Conservation (phyloP, 2,113 vertebrate species). For the Zosterops lateralis region DNA sequence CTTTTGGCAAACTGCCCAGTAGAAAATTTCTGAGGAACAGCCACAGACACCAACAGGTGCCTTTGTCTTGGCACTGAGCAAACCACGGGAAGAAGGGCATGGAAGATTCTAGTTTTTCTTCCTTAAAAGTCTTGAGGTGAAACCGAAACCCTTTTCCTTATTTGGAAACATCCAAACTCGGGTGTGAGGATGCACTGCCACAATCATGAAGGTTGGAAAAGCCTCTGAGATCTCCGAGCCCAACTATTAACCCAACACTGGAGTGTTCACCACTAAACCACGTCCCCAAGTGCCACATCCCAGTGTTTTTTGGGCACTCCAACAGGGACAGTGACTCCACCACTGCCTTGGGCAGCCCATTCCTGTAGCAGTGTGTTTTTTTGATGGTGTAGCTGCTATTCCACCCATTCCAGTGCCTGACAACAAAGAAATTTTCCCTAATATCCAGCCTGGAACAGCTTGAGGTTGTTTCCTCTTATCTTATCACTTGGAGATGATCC, state of each 20-base stretch:
- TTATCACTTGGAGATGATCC: accelerated
- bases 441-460: background rate
- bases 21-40: background rate
- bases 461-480: background rate
- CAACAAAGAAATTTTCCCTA: accelerated
- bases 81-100: background rate
- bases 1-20: background rate
- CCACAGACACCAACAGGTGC: background rate
- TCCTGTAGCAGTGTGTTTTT: background rate
- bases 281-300: background rate
- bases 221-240: background rate
- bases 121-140: background rate
- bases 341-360: background rate
- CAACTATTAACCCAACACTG: background rate
- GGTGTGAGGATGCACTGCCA: background rate
- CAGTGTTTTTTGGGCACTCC: accelerated
- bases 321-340: background rate
- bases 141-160: background rate
- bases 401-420: too few relatives aligned
- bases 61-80: background rate
- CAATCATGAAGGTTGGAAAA: accelerated
- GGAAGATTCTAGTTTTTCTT: background rate
- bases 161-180: background rate
- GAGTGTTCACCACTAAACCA: background rate
- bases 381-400: too few relatives aligned